Base-by-base conservation (phyloP, 2,888 invertebrate species). In the Eupelmus urozonus region DNA sequence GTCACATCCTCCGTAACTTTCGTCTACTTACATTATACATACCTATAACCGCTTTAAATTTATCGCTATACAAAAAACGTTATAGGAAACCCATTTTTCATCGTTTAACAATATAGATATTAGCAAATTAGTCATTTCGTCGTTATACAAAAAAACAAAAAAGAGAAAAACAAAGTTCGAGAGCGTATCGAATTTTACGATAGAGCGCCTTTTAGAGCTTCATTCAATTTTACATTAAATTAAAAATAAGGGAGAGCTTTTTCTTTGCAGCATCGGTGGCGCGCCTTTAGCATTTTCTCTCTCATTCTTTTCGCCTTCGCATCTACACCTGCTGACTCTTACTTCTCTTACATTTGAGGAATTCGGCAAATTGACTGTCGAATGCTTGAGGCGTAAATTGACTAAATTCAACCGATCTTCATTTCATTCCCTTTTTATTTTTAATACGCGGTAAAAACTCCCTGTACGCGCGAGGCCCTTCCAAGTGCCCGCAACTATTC, bases 301-400 rank as follows among this genome's bases (percentile, higher is more conserved):
- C 20, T 45, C 13, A 13, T 13, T 45, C 16, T 13, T 16, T 45
- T 45, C 13, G 45, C 45, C 13, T 34, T 34, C 34, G 9, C 34
- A 34, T 3, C 34, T 34, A 34, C n/a, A n/a, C n/a, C n/a, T 34
- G 34, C 34, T 25, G 16, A 42, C 34, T n/a, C 9, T 5, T 65
- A 42, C 23, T n/a, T n/a, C n/a, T n/a, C n/a, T n/a, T n/a, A n/a
- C n/a, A n/a, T n/a, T n/a, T n/a, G 55, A 71, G 72, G 71, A 79
- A 63, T 66, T 79, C 69, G 42, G 59, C 59, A 71, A 77, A 81
- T 81, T 79, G 81, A 81, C 81, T 74, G 55, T 57, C 65, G 66
- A 76, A 81, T 78, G 74, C 70, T 70, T 55, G 69, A 74, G 70
- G 62, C 69, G 67, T 59, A 49, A 78, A 80, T 80, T 80, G 80